Evolutionary conservation across 2,113 vertebrate genomes (phyloP).

Genomic region (Campylomormyrus tamandua): DNA sequence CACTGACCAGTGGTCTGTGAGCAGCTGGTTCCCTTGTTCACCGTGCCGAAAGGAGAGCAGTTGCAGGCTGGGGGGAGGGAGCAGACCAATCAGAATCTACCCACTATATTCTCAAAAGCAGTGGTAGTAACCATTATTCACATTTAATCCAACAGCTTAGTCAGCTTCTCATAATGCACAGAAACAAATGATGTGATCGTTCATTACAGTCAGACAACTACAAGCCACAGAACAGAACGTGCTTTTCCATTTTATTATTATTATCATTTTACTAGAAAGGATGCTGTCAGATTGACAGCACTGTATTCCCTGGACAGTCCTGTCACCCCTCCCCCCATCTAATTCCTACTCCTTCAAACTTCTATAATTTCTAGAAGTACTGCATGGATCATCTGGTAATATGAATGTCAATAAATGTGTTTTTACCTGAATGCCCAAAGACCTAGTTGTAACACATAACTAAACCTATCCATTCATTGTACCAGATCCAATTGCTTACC

Average conservation of each 20-base stretch:
- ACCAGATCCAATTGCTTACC: neutral
- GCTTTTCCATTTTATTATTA: neutral
- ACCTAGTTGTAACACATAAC: neutral
- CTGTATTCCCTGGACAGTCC: neutral
- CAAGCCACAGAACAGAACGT: neutral
- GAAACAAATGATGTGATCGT: neutral
- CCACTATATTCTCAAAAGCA: neutral
- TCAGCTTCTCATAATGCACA: neutral
- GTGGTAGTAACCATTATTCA: neutral
- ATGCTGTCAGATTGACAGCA: neutral
- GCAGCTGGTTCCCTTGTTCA: constrained; percentile 64
- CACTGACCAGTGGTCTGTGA: constrained; percentile 85
- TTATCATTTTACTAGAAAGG: neutral
- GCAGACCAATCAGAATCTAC: neutral
- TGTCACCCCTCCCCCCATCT: neutral
- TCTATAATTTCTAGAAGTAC: neutral
- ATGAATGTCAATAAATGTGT: neutral
- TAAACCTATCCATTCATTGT: neutral
- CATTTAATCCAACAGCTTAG: neutral
- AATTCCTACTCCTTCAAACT: neutral
- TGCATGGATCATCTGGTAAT: neutral
- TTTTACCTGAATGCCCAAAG: neutral
- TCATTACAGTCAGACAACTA: neutral
- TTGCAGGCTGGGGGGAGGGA: constrained; percentile 63
- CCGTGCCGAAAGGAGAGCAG: constrained; percentile 74